Conservation (phyloP, 2,888 invertebrate species). For the Drosophila colorata region DNA sequence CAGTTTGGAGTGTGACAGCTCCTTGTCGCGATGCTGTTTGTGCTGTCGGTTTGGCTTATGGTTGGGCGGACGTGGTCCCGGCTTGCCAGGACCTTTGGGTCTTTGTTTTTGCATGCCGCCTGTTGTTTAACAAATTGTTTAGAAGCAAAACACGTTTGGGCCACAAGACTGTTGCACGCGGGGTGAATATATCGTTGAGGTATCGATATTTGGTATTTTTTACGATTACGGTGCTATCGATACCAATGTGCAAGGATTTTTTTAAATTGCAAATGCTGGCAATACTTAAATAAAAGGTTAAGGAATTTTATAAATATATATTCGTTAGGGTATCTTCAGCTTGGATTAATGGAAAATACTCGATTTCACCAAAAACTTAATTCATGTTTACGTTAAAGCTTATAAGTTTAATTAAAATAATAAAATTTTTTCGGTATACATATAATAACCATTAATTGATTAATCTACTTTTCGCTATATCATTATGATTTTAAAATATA, state of each 20-base stretch:
- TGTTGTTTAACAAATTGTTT: constrained; percentile 18
- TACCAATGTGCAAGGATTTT: too few species aligned
- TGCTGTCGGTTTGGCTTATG: constrained; percentile 13
- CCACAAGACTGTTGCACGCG: constrained; percentile 27
- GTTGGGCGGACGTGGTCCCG: constrained; percentile 11
- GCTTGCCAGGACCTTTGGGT: constrained; percentile 27
- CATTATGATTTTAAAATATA: not conserved
- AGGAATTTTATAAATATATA: not conserved
- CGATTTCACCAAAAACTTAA: not conserved
- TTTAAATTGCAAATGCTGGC: not conserved
- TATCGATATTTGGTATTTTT: constrained; percentile 14
- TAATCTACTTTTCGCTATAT: too few species aligned
- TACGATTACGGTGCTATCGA: not conserved
- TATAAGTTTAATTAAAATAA: too few species aligned
- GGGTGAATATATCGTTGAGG: not conserved
- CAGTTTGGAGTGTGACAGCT: constrained; percentile 46
- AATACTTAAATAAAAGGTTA: not conserved
- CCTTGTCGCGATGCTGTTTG: constrained; percentile 29
- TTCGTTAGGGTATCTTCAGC: not conserved
- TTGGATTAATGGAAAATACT: not conserved
- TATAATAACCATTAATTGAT: too few species aligned
- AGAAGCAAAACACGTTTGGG: constrained; percentile 39
- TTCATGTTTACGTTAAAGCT: not conserved
- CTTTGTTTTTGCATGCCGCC: constrained; percentile 39
- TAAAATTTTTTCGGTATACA: too few species aligned